Conservation (phyloP, 2,113 vertebrate genomes). For the Centropristis striata region DNA sequence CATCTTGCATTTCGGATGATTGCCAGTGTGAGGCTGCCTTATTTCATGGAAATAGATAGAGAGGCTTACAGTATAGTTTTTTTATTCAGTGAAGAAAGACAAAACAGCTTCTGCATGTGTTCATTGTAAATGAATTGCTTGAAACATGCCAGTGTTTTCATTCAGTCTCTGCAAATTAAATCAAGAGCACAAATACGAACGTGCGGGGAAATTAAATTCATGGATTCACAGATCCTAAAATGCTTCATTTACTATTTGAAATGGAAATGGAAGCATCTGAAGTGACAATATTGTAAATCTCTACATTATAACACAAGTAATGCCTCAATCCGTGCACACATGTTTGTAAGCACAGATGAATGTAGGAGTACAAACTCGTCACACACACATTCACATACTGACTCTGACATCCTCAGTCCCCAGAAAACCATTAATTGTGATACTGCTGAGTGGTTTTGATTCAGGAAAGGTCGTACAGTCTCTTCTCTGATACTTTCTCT, state of each 20-base stretch:
- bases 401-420: neutral
- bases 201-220: neutral
- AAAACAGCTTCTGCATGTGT: slow-evolving; percentile 1
- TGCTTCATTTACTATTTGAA: neutral
- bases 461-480: slow-evolving; percentile 20
- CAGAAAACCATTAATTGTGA: slow-evolving; percentile 25
- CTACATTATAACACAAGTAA: neutral
- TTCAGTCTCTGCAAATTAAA: slow-evolving; percentile 38
- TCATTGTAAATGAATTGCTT: slow-evolving; percentile 21
- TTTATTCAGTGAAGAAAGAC: slow-evolving; percentile 17
- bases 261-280: neutral
- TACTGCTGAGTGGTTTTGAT: slow-evolving; percentile 51
- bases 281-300: neutral
- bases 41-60: slow-evolving; percentile 36
- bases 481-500: slow-evolving; percentile 18
- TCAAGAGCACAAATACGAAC: slow-evolving; percentile 15
- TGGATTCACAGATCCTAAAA: slow-evolving; percentile 6
- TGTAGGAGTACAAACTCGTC: neutral
- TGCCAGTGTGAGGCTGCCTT: slow-evolving; percentile 22
- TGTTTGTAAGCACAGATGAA: slow-evolving; percentile 2
- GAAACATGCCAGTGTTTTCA: slow-evolving; percentile 35
- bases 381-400: neutral
- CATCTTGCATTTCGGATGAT: slow-evolving; percentile 30
- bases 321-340: neutral
- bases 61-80: neutral